Conservation (phyloP, 2,797 vertebrate genomes). For the Salarias fasciatus region DNA sequence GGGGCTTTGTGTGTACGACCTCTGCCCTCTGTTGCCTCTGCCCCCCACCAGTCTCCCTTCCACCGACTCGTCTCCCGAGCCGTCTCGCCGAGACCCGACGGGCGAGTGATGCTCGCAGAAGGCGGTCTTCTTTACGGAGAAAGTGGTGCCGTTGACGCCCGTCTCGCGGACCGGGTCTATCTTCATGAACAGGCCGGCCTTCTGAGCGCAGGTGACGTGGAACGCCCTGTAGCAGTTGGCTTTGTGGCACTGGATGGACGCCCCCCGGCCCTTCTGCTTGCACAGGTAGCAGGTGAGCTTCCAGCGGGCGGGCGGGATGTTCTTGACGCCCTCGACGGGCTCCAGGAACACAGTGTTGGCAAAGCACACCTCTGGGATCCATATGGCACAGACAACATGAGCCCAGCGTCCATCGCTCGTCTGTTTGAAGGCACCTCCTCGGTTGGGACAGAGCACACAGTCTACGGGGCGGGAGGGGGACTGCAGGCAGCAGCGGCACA, state of each 20-base stretch:
- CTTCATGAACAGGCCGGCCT: slow-evolving; percentile 97
- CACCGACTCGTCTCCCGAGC: slow-evolving; percentile 82
- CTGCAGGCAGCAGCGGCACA: slow-evolving; percentile 97
- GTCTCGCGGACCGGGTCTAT: slow-evolving; percentile 97
- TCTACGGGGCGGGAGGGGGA: slow-evolving; percentile 95
- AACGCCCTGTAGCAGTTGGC: slow-evolving; percentile 98
- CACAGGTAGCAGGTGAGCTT: slow-evolving; percentile 97
- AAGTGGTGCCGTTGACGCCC: slow-evolving; percentile 91
- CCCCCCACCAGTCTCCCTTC: slow-evolving; percentile 80
- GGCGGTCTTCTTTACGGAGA: slow-evolving; percentile 97
- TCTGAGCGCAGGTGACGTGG: slow-evolving; percentile 96
- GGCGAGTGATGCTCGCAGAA: slow-evolving; percentile 95
- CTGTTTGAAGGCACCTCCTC: slow-evolving; percentile 98
- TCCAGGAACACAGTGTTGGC: slow-evolving; percentile 98
- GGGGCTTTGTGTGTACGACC: slow-evolving; percentile 82
- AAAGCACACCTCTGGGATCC: slow-evolving; percentile 99
- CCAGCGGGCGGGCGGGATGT: slow-evolving; percentile 96
- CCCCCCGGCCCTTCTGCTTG: slow-evolving; percentile 95
- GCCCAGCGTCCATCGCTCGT: slow-evolving; percentile 97
- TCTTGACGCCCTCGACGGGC: slow-evolving; percentile 95
- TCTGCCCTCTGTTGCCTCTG: slow-evolving; percentile 80
- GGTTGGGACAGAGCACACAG: slow-evolving; percentile 97
- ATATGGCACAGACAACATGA: slow-evolving; percentile 98
- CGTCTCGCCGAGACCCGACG: slow-evolving; percentile 76
- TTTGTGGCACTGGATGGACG: slow-evolving; percentile 99